phyloP scores from a whole-genome alignment of 1,140 invertebrate genomes.

The Scaptomyza graminum region DNA sequence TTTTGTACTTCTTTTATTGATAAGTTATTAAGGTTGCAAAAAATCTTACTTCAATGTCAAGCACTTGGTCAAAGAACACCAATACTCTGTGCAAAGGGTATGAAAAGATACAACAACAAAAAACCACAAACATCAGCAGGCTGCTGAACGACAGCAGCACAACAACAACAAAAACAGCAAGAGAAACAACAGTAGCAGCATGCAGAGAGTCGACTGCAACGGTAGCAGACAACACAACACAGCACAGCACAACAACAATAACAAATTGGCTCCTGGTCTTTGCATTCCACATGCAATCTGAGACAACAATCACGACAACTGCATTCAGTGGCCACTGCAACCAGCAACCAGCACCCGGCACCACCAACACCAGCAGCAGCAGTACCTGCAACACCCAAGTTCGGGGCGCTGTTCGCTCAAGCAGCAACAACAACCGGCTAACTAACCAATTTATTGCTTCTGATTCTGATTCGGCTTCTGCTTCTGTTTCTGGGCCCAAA shows the following conservation, averaged over 20 bases:
- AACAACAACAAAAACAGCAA: slow-evolving; percentile 13
- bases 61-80: neutral
- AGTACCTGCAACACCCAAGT: slow-evolving; percentile 53
- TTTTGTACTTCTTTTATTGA: too few relatives aligned
- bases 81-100: neutral
- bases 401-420: slow-evolving; percentile 30
- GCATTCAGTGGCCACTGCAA: slow-evolving; percentile 64
- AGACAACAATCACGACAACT: slow-evolving; percentile 78
- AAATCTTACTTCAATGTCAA: neutral
- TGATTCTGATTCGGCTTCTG: slow-evolving; percentile 30
- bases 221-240: slow-evolving; percentile 44
- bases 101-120: slow-evolving; percentile 28
- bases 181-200: slow-evolving; percentile 11
- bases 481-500: slow-evolving; percentile 26
- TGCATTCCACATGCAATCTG: slow-evolving; percentile 80
- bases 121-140: slow-evolving; percentile 8
- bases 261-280: slow-evolving; percentile 82
- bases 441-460: slow-evolving; percentile 58
- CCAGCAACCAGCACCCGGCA: slow-evolving; percentile 42
- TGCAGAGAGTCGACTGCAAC: slow-evolving; percentile 46
- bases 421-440: slow-evolving; percentile 44
- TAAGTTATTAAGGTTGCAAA: neutral
- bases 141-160: slow-evolving; percentile 25
- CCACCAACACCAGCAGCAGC: slow-evolving; percentile 22
- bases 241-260: slow-evolving; percentile 59